Base-by-base conservation (phyloP, 1,140 invertebrate species). In the Helicoverpa zea region DNA sequence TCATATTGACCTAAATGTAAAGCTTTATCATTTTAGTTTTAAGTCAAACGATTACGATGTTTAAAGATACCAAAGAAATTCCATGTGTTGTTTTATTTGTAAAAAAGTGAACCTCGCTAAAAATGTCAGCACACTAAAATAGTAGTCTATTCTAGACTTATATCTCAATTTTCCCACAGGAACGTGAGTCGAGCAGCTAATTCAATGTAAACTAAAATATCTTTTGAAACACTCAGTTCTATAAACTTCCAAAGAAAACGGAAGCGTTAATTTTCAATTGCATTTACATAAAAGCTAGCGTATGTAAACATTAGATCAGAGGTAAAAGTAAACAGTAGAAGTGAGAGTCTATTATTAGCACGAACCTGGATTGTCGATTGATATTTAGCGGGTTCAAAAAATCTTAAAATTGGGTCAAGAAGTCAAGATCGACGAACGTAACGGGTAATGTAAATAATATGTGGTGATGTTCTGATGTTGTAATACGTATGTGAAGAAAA, bases 241-340 rank as follows among this genome's bases (percentile, higher is more conserved):
- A 52, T 54, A 14, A n/a, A n/a, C 52, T n/a, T 12, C 7, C 5
- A 7, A 43, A 43, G 35, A 43, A 54, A 54, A 54, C 14, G 13
- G 5, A n/a, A 54, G n/a, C 13, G 3, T 43, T 54, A 54, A 14
- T n/a, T 54, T n/a, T 14, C 52, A 7, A 54, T 7, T 54, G 52
- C 52, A 54, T 54, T 47, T 49, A 18, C 18, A 16, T 49, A 66
- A 49, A 18, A 49, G 63, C 47, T 66, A 3, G n/a, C 16, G 4
- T 49, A 43, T 64, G n/a, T 43, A 64, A 16, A 64, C 63, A 18
- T 66, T 43, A 64, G 18, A 35, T 64, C 43, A 18, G 63, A 66
- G 43, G 61, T 7, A 10, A 4, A 18, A n/a, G 4, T 66, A 66
- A 49, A 64, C 61, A 43, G 18, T 47, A 1, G 7, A 18, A 29